These are phyloP conservation scores for Chelonus formosanus DNA, from an alignment of 2,888 invertebrate species.

Conservation along the genomic window DNA sequence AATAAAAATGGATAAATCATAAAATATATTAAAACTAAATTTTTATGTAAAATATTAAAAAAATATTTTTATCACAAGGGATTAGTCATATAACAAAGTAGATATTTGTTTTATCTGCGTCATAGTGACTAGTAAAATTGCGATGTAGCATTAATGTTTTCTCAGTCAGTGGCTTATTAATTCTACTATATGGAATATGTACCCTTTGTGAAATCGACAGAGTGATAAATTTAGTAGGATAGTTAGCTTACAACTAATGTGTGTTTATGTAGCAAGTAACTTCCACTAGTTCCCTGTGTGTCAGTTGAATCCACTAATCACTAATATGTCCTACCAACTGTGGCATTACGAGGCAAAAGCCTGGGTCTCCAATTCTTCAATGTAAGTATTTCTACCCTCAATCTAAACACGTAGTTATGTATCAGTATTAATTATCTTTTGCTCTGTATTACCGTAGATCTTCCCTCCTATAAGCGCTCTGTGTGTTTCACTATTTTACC, in stretches of 20 bases:
- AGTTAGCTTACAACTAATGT: conserved; percentile 64
- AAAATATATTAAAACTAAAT: too few relatives aligned
- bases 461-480: conserved; percentile 8
- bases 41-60: too few relatives aligned
- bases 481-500: conserved; percentile 21
- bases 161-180: conserved; percentile 13
- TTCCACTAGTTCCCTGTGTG: conserved; percentile 55
- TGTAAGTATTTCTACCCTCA: conserved; percentile 24
- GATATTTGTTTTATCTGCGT: background rate
- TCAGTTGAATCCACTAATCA: conserved; percentile 61
- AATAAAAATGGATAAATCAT: too few relatives aligned
- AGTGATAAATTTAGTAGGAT: conserved; percentile 43
- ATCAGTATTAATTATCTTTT: conserved; percentile 30
- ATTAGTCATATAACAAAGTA: background rate
- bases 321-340: conserved; percentile 49
- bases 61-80: too few relatives aligned
- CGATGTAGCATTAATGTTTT: conserved; percentile 7
- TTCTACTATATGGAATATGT: background rate
- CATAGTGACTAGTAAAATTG: background rate
- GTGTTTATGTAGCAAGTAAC: conserved; percentile 64
- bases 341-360: conserved; percentile 17
- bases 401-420: conserved; percentile 11
- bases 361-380: background rate
- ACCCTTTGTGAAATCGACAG: too few relatives aligned
- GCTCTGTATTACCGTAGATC: conserved; percentile 18